These are phyloP conservation scores for Erythrocebus patas DNA, from an alignment of 2,113 vertebrate species.

Conservation along the genomic window DNA sequence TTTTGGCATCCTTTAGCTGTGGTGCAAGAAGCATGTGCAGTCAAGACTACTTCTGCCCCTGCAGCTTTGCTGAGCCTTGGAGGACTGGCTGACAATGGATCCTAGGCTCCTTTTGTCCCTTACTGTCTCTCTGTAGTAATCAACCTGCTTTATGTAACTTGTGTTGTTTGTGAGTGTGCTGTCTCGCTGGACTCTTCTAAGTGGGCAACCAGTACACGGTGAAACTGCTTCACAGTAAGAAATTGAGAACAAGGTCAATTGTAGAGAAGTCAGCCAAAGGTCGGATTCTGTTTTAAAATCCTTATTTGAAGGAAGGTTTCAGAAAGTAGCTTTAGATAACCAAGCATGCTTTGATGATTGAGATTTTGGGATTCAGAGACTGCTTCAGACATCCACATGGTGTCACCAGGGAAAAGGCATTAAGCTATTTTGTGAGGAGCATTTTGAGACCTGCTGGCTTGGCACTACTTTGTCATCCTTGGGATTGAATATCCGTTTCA, in stretches of 20 bases:
- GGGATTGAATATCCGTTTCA: not conserved
- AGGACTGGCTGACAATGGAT: not conserved
- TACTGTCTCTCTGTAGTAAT: not conserved
- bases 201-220: not conserved
- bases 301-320: slow-evolving; percentile 43
- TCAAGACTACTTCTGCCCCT: not conserved
- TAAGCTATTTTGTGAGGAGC: slow-evolving; percentile 16
- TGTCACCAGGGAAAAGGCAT: slow-evolving; percentile 35
- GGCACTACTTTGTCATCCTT: slow-evolving; percentile 8
- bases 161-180: not conserved
- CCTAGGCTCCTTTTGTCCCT: not conserved
- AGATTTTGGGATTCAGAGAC: slow-evolving; percentile 48
- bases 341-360: slow-evolving; percentile 41
- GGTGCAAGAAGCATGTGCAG: not conserved
- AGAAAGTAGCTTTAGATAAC: slow-evolving; percentile 61
- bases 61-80: not conserved
- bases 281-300: slow-evolving; percentile 59
- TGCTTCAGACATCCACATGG: slow-evolving; percentile 41
- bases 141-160: not conserved
- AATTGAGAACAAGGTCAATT: not conserved
- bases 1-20: not conserved
- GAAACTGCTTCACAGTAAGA: not conserved
- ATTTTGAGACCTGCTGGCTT: not conserved
- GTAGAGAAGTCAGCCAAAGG: slow-evolving; percentile 36
- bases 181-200: not conserved